A percentile compares a stretch with the other conserved stretches of the same genome.
Evolutionary conservation across 2,113 vertebrate species (phyloP).

Genomic region (Cyprinodon tularosa): DNA sequence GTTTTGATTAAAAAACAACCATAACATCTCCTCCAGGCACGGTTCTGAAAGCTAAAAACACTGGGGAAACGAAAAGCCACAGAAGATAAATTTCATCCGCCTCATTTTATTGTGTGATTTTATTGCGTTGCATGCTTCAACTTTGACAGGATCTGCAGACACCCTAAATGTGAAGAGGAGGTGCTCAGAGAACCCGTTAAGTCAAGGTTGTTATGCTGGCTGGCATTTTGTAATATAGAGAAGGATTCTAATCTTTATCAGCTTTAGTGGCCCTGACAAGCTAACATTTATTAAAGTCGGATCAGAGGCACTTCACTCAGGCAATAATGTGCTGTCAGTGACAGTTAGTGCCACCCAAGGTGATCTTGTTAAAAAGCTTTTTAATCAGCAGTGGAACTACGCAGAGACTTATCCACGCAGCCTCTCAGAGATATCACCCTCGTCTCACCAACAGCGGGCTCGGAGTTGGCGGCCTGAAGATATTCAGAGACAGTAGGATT

Average conservation of each 20-base stretch:
- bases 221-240: conserved; percentile 12
- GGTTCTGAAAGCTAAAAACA: not conserved
- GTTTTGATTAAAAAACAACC: not conserved
- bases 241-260: conserved; percentile 24
- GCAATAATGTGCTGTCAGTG: conserved; percentile 41
- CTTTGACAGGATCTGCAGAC: not conserved
- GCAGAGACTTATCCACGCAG: conserved; percentile 11
- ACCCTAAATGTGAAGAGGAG: not conserved
- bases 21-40: not conserved
- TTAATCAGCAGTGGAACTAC: conserved; percentile 51
- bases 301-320: conserved; percentile 43
- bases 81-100: not conserved
- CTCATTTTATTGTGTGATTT: not conserved
- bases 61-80: not conserved
- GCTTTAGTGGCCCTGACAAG: conserved; percentile 31
- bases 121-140: not conserved
- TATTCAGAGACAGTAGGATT: not conserved
- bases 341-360: conserved; percentile 34
- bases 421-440: not conserved
- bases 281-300: conserved; percentile 48
- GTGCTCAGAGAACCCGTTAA: not conserved
- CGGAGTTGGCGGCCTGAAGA: not conserved
- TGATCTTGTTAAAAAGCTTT: conserved; percentile 59
- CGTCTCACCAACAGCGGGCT: too few species aligned
- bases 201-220: not conserved